phyloP scores from a whole-genome alignment of 2,888 invertebrate genomes.

The Eurois occulta region DNA sequence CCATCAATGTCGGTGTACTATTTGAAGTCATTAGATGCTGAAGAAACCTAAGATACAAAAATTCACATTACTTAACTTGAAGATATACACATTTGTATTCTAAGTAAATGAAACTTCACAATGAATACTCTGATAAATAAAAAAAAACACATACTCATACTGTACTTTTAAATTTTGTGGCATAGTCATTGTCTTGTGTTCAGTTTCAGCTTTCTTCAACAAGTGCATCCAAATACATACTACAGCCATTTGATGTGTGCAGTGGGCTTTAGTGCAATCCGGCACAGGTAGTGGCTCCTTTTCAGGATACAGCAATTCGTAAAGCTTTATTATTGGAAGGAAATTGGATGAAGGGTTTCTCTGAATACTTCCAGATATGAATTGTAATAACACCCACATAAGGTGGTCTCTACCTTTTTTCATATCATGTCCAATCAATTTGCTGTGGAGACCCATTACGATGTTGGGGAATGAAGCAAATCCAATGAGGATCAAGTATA shows the following conservation, averaged over 20 bases:
- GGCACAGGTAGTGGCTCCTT: constrained; percentile 97
- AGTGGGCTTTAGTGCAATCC: constrained; percentile 96
- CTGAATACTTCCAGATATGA: constrained; percentile 98
- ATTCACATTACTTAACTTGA: constrained; percentile 17
- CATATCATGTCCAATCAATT: constrained; percentile 94
- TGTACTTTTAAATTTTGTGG: constrained; percentile 95
- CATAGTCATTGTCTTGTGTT: constrained; percentile 95
- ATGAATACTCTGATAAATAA: constrained; percentile 14
- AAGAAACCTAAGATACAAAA: constrained; percentile 91
- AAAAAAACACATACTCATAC: constrained; percentile 92
- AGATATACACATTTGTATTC: not conserved
- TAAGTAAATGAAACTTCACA: constrained; percentile 1
- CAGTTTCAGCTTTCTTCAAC: constrained; percentile 97
- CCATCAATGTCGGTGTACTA: constrained; percentile 93
- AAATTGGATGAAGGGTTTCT: constrained; percentile 97
- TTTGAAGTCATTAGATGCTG: constrained; percentile 95
- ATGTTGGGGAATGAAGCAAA: constrained; percentile 98
- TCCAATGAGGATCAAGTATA: constrained; percentile 98
- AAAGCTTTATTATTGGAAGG: constrained; percentile 96
- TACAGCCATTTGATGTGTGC: constrained; percentile 97
- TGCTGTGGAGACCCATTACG: constrained; percentile 96
- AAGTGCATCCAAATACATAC: constrained; percentile 99
- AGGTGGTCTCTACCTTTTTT: constrained; percentile 98
- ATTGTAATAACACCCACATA: constrained; percentile 99
- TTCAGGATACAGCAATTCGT: constrained; percentile 98